Evolutionary conservation across 2,113 vertebrate genomes (phyloP).

Genomic region (Dinomys branickii): DNA sequence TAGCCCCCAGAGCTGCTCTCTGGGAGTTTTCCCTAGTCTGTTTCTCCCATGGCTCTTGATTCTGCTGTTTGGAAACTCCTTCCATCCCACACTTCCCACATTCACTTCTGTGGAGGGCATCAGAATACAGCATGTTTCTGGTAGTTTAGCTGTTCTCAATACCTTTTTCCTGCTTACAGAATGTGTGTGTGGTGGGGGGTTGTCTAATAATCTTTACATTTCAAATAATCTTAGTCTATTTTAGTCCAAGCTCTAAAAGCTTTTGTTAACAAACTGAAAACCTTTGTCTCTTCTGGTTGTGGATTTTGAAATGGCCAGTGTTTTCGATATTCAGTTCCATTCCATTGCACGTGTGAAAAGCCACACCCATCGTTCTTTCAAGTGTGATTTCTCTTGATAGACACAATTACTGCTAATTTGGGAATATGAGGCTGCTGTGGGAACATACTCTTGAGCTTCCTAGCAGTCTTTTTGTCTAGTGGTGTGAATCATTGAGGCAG

Average conservation of each 20-base stretch:
- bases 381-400: background rate
- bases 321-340: conserved; percentile 48
- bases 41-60: background rate
- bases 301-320: background rate
- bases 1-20: background rate
- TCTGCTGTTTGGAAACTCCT: background rate
- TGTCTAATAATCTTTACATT: background rate
- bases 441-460: background rate
- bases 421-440: background rate
- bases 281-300: background rate
- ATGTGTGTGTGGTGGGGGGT: background rate
- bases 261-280: background rate
- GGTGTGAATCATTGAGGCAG: background rate
- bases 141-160: background rate
- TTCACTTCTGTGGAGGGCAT: background rate
- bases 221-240: background rate
- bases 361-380: conserved; percentile 22
- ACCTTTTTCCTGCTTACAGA: background rate
- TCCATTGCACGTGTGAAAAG: conserved; percentile 31
- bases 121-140: background rate
- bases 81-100: background rate
- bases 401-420: conserved; percentile 26
- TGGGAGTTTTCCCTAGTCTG: background rate
- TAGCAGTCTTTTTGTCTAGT: background rate
- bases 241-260: background rate